A percentile compares a stretch with the other conserved stretches of the same genome.
Conservation (phyloP, 2,797 vertebrate genomes). For the Chlorospingus flavigularis region DNA sequence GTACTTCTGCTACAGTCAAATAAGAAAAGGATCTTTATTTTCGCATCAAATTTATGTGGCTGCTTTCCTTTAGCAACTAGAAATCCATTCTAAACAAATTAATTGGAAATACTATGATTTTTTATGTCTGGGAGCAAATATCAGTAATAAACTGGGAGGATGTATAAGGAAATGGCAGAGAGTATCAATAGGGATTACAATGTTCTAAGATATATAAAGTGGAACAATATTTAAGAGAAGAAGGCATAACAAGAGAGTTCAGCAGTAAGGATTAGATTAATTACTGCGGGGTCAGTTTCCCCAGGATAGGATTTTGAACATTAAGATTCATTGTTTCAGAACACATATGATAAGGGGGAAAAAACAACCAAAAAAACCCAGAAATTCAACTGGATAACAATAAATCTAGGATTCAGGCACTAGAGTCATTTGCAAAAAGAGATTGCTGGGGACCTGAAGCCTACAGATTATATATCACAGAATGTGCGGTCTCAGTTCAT, state of each 20-base stretch:
- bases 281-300: neutral
- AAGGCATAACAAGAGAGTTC: neutral
- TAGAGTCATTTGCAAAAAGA: neutral
- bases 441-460: neutral
- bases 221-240: neutral
- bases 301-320: conserved; percentile 24
- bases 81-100: neutral
- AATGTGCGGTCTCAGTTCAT: neutral
- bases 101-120: neutral
- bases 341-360: neutral
- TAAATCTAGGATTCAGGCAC: neutral
- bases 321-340: conserved; percentile 19
- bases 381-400: neutral
- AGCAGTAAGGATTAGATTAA: neutral
- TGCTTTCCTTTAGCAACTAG: neutral
- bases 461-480: neutral
- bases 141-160: neutral
- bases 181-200: neutral
- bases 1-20: neutral
- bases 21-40: neutral
- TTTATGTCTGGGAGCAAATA: neutral
- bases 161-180: neutral
- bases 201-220: neutral
- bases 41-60: neutral
- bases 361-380: neutral